These are phyloP conservation scores for Gymnothorax javanicus DNA, from an alignment of 2,797 vertebrate species.

Conservation along the genomic window DNA sequence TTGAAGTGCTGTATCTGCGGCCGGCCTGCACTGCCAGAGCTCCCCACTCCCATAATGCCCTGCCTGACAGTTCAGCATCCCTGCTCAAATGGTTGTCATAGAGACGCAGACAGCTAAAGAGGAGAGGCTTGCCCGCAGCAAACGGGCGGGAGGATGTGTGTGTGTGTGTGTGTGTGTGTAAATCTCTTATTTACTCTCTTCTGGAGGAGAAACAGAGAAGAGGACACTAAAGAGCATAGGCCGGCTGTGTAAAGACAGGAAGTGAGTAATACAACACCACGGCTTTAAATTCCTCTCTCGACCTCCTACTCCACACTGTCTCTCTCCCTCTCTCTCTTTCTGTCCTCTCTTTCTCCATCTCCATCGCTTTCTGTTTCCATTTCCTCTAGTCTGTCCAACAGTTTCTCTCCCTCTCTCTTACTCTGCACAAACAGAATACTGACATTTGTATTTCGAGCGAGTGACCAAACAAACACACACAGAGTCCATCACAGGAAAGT, in stretches of 20 bases:
- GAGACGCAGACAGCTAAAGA: slow-evolving; percentile 78
- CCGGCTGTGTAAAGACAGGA: neutral
- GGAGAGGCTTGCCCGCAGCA: slow-evolving; percentile 62
- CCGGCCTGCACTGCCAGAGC: slow-evolving; percentile 72
- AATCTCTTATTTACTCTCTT: slow-evolving; percentile 2
- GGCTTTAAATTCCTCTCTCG: neutral
- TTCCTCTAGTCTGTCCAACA: too few species aligned
- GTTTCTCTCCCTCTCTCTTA: neutral
- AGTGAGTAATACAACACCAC: neutral
- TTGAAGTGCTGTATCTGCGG: slow-evolving; percentile 87
- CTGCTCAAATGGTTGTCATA: slow-evolving; percentile 96
- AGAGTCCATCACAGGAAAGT: neutral
- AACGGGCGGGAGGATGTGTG: slow-evolving; percentile 81
- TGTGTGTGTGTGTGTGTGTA: slow-evolving; percentile 50
- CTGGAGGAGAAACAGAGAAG: neutral
- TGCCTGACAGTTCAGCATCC: slow-evolving; percentile 93
- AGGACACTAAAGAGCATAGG: neutral
- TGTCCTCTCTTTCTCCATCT: too few species aligned
- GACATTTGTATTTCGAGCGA: neutral
- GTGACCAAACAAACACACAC: neutral
- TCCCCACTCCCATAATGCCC: slow-evolving; percentile 84
- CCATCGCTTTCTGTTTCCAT: too few species aligned
- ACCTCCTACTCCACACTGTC: neutral
- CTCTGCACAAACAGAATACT: neutral
- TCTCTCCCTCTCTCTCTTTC: neutral